Evolutionary conservation across 1,140 invertebrate genomes (phyloP).

Genomic region (Chelonus insularis): DNA sequence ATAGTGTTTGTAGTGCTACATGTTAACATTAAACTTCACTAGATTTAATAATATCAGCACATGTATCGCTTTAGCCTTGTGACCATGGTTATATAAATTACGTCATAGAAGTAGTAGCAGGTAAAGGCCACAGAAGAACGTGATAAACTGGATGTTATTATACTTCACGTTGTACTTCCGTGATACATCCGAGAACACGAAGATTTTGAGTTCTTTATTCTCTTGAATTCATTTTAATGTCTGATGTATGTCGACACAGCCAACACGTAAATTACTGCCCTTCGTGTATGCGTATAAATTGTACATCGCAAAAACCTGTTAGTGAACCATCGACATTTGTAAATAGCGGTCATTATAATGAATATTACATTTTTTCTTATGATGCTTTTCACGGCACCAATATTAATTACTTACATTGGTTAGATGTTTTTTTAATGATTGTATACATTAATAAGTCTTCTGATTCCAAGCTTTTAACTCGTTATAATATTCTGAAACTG

Average conservation of each 20-base stretch:
- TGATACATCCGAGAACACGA: neutral
- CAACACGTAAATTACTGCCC: neutral
- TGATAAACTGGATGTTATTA: conserved; percentile 20
- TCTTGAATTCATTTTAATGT: neutral
- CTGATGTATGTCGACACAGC: conserved; percentile 1
- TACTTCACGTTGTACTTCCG: neutral
- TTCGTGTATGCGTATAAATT: conserved; percentile 4
- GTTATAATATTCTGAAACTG: too few relatives aligned
- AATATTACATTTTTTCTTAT: too few relatives aligned
- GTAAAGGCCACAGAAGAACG: conserved; percentile 19
- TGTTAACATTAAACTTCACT: neutral
- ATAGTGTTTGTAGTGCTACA: neutral
- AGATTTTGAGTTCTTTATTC: conserved; percentile 11
- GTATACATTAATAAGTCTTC: too few relatives aligned
- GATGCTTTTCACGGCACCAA: too few relatives aligned
- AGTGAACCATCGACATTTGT: conserved; percentile 8
- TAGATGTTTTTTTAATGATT: too few relatives aligned
- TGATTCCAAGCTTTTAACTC: too few relatives aligned
- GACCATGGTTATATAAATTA: conserved; percentile 29
- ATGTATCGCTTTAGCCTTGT: conserved; percentile 12
- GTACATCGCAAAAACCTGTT: conserved; percentile 20
- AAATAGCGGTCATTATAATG: neutral
- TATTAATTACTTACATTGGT: too few relatives aligned
- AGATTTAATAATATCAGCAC: conserved; percentile 7
- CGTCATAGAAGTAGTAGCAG: conserved; percentile 9